phyloP scores from a whole-genome alignment of 2,113 vertebrate species.

The Salvelinus fontinalis region DNA sequence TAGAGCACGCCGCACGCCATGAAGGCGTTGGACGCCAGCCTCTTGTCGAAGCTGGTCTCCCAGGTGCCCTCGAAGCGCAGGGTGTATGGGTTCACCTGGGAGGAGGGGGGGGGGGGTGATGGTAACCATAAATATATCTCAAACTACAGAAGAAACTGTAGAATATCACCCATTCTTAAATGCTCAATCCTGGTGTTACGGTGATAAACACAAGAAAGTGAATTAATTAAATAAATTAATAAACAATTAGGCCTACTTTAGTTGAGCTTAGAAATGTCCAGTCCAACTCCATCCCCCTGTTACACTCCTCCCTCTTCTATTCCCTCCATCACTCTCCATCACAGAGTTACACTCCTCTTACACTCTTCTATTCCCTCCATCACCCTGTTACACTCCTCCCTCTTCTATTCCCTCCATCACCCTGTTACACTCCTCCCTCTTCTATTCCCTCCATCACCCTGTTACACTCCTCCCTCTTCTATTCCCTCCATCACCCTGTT shows the following conservation, averaged over 20 bases:
- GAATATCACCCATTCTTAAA: too few relatives aligned
- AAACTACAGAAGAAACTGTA: too few relatives aligned
- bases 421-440: too few relatives aligned
- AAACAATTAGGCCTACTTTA: not conserved
- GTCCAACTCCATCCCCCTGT: constrained; percentile 15
- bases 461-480: too few relatives aligned
- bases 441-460: too few relatives aligned
- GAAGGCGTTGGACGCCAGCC: constrained; percentile 93
- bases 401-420: not conserved
- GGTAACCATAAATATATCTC: not conserved
- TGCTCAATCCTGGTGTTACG: not conserved
- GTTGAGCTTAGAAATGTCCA: constrained; percentile 9
- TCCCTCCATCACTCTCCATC: constrained; percentile 29
- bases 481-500: too few relatives aligned
- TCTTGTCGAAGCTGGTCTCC: constrained; percentile 93
- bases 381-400: not conserved
- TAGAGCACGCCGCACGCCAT: constrained; percentile 96
- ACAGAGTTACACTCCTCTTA: too few relatives aligned
- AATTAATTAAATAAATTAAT: not conserved
- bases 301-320: too few relatives aligned
- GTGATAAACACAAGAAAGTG: not conserved
- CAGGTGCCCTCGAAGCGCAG: constrained; percentile 93
- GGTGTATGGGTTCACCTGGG: constrained; percentile 89
- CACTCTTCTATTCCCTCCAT: not conserved
- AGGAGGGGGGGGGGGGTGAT: not conserved